Base-by-base conservation (phyloP, 2,113 vertebrate genomes). In the Pelmatolapia mariae region DNA sequence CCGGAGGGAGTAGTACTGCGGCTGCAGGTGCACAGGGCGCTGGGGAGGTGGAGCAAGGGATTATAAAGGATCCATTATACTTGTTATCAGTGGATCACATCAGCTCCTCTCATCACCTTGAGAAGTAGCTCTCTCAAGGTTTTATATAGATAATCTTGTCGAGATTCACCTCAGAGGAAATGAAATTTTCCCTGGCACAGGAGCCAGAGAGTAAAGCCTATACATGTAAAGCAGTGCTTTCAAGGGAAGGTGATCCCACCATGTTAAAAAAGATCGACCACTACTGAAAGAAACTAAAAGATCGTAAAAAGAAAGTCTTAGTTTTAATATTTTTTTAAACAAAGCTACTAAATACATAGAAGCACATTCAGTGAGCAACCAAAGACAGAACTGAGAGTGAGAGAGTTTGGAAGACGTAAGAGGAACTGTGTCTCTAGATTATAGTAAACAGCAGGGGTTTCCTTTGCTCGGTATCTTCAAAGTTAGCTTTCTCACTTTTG, bases 31-130 rank as follows among this genome's bases (percentile, higher is more conserved):
- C 57, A 52, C 50, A 16, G 45, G 10, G 18, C 31, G n/a, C 73
- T 76, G 52, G 18, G 40, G 29, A 59, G 33, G 47, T 10, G 8
- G 59, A 76, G 40, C 11, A n/a, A 73, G 56, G 78, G 81, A 85
- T 76, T 43, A 73, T 53, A 86, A 82, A 24, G 86, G 80, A 91
- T 91, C 81, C 56, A 90, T 93, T 86, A 86, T 81, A 79, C 73
- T 68, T 86, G 76, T 88, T 88, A 87, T 92, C 84, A 38, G 45
- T 6, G 50, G 78, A 61, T 81, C 87, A 86, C 86, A 81, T 87
- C 83, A 43, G 68, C 22, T 86, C 81, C 11, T 50, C 71, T 83
- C 66, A 53, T 45, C 80, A 76, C 80, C 54, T 71, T 86, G 85
- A 91, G 83, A 83, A 81, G 81, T 83, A 88, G 68, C 85, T 24